phyloP scores from a whole-genome alignment of 2,113 vertebrate species.

The Panthera leo region DNA sequence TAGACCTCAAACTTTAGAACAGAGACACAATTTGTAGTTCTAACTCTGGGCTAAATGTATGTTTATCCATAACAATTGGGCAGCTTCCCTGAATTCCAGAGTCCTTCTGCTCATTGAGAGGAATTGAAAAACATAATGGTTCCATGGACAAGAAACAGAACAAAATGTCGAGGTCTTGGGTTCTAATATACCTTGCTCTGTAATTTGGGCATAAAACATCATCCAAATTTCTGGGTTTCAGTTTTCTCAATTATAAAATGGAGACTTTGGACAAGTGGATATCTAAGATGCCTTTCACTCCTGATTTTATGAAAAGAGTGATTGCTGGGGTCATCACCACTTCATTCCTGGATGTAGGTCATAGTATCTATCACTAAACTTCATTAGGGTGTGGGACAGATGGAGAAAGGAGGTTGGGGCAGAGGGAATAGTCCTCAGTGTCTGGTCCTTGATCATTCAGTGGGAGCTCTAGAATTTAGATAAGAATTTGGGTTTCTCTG shows the following conservation, averaged over 20 bases:
- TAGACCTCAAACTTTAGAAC: neutral
- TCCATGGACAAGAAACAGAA: neutral
- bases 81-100: neutral
- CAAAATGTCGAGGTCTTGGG: neutral
- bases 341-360: neutral
- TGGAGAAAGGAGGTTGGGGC: neutral
- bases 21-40: neutral
- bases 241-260: neutral
- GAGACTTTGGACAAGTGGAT: neutral
- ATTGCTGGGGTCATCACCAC: neutral
- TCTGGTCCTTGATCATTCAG: neutral
- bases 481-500: neutral
- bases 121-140: neutral
- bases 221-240: neutral
- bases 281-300: neutral
- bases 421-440: neutral
- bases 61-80: neutral
- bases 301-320: neutral
- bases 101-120: neutral
- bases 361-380: neutral
- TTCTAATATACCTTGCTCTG: neutral
- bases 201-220: neutral
- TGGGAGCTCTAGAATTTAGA: neutral
- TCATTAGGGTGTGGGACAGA: neutral
- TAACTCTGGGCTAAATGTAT: neutral